Evolutionary conservation across 1,140 invertebrate genomes (phyloP), one percentile per base, ranked within the genome.

Genomic region (Mizuhopecten yessoensis): DNA sequence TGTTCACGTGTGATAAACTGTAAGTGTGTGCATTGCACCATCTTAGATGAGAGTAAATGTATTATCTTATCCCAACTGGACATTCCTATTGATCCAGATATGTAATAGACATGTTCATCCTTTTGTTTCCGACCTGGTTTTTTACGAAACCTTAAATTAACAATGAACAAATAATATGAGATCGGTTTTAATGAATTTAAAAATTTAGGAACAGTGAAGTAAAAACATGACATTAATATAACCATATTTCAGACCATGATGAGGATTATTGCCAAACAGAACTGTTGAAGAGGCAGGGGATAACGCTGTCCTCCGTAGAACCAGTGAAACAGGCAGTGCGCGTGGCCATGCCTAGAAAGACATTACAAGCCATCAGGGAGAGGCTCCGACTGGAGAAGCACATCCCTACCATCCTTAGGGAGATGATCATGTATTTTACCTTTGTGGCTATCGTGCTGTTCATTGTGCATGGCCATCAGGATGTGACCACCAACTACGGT

Each of bases 391-490:
- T 94, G 0, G 93, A 94, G 86, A 90, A 91, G 88, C 34, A 87
- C 0, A 93, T 93, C 86, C 39, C 92, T 15, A 87, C 87, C 20
- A 92, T 90, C 0, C 33, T 94, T 34, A 90, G 90, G 34, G 93
- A 94, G 33, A 91, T 94, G n/a, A 29, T 87, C 11, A 42, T 94
- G 42, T 94, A 94, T 75, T 36, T 93, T 9, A 15, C 92, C 17
- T 94, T 94, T 88, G 39, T 95, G 33, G 45, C 75, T 0, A 86
- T 94, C 15, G 87, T 93, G 5, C 29, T 94, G 23, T 57, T 94
- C 15, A 90, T 93, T 23, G 90, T 92, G 0, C 91, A 94, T 90
- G 94, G 93, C 17, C 92, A 94, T 88, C 57, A 92, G 11, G 86
- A 93, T 88, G 87, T 94, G 11, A 39, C 49, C 0, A 57, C 87